Conservation (phyloP, 2,113 vertebrate genomes). For the Trochalopteron elliotii region DNA sequence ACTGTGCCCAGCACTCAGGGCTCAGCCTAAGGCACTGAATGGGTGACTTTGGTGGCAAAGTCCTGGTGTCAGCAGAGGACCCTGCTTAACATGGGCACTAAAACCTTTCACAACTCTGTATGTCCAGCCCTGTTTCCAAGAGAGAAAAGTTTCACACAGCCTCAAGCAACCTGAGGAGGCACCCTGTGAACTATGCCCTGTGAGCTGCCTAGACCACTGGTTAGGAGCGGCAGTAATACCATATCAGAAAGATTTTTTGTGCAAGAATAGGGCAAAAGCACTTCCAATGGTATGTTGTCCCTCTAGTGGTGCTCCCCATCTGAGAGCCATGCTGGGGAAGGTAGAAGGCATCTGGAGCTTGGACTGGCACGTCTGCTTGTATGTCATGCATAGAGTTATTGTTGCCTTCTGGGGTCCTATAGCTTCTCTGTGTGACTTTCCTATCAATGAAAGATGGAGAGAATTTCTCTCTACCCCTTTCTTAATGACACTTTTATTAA, state of each 20-base stretch:
- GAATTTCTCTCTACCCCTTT: neutral
- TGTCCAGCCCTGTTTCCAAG: neutral
- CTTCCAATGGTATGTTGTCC: neutral
- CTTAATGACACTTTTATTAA: neutral
- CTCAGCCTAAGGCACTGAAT: neutral
- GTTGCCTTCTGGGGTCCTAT: neutral
- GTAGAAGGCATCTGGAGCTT: neutral
- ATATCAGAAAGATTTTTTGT: neutral
- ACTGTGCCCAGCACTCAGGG: no score
- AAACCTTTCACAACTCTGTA: neutral
- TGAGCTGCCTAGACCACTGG: neutral
- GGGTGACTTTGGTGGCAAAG: neutral
- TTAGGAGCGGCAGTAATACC: neutral
- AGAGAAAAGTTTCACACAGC: neutral
- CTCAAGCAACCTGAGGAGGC: neutral
- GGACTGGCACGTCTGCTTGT: neutral
- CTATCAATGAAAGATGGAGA: neutral
- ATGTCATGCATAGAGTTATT: neutral
- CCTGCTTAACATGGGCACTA: fast-evolving
- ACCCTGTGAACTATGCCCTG: neutral
- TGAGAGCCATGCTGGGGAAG: neutral
- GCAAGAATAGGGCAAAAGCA: neutral
- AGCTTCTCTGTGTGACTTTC: neutral
- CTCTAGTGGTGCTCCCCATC: neutral
- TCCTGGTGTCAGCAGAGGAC: neutral